phyloP scores from a whole-genome alignment of 2,888 invertebrate species.

The Aethes cnicana region DNA sequence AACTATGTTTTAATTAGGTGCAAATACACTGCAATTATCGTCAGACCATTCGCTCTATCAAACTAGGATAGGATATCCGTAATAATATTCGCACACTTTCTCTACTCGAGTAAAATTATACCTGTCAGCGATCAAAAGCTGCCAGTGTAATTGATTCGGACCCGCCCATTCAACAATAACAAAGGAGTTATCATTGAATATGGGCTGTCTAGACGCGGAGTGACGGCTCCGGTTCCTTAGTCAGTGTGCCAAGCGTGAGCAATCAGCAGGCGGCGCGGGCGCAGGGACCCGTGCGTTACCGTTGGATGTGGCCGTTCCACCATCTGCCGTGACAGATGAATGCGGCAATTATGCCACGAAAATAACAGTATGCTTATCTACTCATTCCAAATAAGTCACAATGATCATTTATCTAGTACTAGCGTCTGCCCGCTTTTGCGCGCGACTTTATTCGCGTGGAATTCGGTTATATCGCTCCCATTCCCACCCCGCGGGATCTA shows the following conservation, averaged over 20 bases:
- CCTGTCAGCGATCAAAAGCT: conserved; percentile 24
- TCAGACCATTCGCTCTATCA: neutral
- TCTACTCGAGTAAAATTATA: conserved; percentile 22
- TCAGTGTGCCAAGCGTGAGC: conserved; percentile 65
- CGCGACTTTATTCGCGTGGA: too few species aligned
- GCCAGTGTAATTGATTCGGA: conserved; percentile 27
- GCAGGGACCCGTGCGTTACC: conserved; percentile 44
- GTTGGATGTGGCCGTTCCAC: conserved; percentile 38
- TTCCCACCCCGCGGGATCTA: too few species aligned
- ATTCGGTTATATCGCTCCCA: too few species aligned
- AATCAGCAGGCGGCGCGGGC: conserved; percentile 42
- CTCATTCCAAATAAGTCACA: conserved; percentile 8
- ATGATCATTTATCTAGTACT: conserved; percentile 9
- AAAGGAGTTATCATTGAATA: conserved; percentile 28
- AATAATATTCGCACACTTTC: conserved; percentile 30
- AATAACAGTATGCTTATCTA: conserved; percentile 24
- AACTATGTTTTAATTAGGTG: too few species aligned
- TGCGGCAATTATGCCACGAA: conserved; percentile 24
- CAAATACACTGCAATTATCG: neutral
- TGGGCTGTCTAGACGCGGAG: conserved; percentile 42
- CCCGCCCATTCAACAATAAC: conserved; percentile 29
- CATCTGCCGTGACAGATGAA: conserved; percentile 27
- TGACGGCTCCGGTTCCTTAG: conserved; percentile 57
- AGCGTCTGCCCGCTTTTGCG: too few species aligned
- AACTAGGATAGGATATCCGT: conserved; percentile 25